A percentile compares a stretch with the other conserved stretches of the same genome.
Evolutionary conservation across 2,113 vertebrate genomes (phyloP).

Genomic region (sheep (Ovis aries)): ARS-UI_Ramb_v3.0 NC_056068.1:70218001-70218500

Average conservation of each 20-base stretch:
- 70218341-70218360: neutral
- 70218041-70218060: neutral
- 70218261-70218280: neutral
- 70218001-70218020: neutral
- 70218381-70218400: neutral
- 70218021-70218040: neutral
- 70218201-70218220: neutral
- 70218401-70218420: neutral
- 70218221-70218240: neutral
- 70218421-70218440: neutral
- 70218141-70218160: slow-evolving; percentile 20
- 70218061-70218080: neutral
- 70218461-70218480: neutral
- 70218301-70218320: neutral
- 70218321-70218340: neutral
- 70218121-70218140: neutral
- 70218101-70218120: neutral
- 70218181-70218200: neutral
- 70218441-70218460: neutral
- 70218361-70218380: neutral
- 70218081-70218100: neutral
- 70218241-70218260: neutral
- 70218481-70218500: neutral
- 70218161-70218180: neutral
- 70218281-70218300: neutral